Evolutionary conservation across 2,113 vertebrate genomes (phyloP).

Genomic region (Callospermophilus lateralis): DNA sequence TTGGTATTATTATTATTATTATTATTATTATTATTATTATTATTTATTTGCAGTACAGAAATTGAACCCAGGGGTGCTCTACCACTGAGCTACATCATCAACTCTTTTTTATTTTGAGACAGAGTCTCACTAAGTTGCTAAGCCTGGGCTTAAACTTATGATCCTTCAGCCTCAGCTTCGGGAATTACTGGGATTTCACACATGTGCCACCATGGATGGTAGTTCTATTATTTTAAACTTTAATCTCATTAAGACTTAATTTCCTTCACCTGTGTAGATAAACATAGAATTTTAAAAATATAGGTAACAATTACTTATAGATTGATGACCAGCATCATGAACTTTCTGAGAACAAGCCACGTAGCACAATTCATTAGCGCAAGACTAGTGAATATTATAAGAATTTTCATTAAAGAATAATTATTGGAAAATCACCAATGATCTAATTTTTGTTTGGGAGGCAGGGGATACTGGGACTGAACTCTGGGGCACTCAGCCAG

Average conservation of each 20-base stretch:
- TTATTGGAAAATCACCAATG: not conserved
- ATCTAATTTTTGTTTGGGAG: not conserved
- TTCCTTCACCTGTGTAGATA: not conserved
- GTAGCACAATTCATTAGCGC: not conserved
- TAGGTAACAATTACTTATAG: constrained; percentile 31
- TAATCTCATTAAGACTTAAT: constrained; percentile 15
- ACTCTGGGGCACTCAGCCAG: too few relatives aligned
- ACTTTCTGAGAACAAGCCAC: not conserved
- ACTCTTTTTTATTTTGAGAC: not conserved
- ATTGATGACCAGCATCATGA: not conserved
- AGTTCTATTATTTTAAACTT: not conserved
- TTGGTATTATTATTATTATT: too few relatives aligned
- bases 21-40: too few relatives aligned
- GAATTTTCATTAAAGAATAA: too few relatives aligned
- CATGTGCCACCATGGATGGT: not conserved
- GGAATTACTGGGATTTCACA: too few relatives aligned
- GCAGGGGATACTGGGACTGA: too few relatives aligned
- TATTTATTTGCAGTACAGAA: too few relatives aligned
- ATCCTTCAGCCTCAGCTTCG: too few relatives aligned
- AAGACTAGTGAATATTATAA: not conserved
- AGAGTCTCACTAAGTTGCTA: too few relatives aligned
- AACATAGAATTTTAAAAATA: constrained; percentile 27
- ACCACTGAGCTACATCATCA: not conserved
- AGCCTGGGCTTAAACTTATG: too few relatives aligned
- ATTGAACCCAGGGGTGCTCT: not conserved